Percentiles rank a stretch among this genome's conserved stretches.
These are phyloP conservation scores for Cynopterus brachyotis DNA, from an alignment of 2,113 vertebrate species.

Conservation along the genomic window DNA sequence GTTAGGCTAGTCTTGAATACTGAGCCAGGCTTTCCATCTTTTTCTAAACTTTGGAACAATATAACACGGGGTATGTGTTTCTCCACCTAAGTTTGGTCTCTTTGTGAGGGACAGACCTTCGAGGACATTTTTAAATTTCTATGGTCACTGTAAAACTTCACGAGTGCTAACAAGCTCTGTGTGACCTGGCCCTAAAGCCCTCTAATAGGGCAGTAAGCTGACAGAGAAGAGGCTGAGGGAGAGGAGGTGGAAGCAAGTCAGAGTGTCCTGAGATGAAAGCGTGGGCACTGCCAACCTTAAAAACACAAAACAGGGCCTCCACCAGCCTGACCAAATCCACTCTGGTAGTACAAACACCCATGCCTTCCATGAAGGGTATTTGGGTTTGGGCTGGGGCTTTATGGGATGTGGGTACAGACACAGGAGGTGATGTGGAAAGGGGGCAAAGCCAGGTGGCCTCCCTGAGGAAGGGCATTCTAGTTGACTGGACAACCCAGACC, in stretches of 20 bases:
- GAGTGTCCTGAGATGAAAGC: not conserved
- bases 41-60: not conserved
- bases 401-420: not conserved
- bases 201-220: not conserved
- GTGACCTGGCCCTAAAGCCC: not conserved
- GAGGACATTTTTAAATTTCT: not conserved
- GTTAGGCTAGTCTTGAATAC: not conserved
- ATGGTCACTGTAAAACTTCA: not conserved
- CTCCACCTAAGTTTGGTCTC: not conserved
- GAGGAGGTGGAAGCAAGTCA: not conserved
- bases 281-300: not conserved
- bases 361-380: not conserved
- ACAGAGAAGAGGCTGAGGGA: not conserved
- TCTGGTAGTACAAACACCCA: not conserved
- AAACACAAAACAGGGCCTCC: not conserved
- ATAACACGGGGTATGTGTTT: not conserved
- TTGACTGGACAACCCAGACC: not conserved
- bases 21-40: not conserved
- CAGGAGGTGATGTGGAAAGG: not conserved
- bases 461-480: too few relatives aligned
- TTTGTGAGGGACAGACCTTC: not conserved
- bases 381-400: not conserved
- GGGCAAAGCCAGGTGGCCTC: not conserved
- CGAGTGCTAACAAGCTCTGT: not conserved
- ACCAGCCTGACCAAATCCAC: not conserved